Evolutionary conservation across 2,113 vertebrate species (phyloP).

Genomic region (Phrynosoma platyrhinos): DNA sequence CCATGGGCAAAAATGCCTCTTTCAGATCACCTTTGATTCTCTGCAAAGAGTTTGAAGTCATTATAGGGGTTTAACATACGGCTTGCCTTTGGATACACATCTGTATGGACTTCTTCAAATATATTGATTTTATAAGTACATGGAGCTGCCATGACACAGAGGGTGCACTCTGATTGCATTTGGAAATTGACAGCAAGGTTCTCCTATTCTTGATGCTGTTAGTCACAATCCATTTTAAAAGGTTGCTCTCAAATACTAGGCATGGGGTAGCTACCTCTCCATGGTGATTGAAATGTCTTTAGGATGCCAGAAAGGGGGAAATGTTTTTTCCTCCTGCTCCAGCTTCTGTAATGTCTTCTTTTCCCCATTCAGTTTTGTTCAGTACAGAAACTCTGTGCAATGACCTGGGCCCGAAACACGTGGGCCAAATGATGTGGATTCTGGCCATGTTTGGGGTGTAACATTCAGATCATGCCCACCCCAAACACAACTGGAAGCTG

Average conservation of each 20-base stretch:
- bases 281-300: neutral
- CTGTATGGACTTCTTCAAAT: neutral
- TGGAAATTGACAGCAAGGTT: neutral
- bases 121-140: neutral
- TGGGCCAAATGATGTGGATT: too few species aligned
- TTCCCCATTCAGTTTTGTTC: neutral
- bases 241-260: neutral
- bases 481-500: too few species aligned
- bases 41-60: too few species aligned
- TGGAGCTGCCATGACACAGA: too few species aligned
- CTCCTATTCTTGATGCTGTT: neutral
- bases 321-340: neutral
- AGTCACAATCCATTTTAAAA: neutral
- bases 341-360: neutral
- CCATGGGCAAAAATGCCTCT: too few species aligned
- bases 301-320: neutral
- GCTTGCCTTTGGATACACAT: too few species aligned
- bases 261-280: neutral
- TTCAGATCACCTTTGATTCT: too few species aligned
- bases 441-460: too few species aligned
- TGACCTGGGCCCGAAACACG: too few species aligned
- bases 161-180: neutral
- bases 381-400: neutral
- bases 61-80: too few species aligned
- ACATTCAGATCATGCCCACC: too few species aligned